Conservation (phyloP, 37 sponge, comb jelly and placozoan species). For the Axinella damicornis region DNA sequence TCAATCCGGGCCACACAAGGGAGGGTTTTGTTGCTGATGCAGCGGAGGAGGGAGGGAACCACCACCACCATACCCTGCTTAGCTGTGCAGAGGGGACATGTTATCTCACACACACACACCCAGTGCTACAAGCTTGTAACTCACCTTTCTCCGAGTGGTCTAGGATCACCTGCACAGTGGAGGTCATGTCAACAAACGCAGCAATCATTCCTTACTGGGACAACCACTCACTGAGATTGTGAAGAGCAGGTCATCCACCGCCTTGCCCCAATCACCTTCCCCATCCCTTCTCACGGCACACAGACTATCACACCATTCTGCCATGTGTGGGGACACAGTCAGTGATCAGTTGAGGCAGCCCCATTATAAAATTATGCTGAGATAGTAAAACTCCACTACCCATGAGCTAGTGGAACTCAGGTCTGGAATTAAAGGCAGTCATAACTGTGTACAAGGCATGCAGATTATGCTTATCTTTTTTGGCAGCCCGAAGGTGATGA, state of each 20-base stretch:
- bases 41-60: conserved; percentile 8
- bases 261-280: conserved; percentile 10
- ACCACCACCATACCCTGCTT: conserved; percentile 24
- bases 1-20: conserved; percentile 33
- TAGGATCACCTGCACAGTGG: background rate
- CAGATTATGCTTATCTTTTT: conserved; percentile 28
- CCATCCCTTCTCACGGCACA: background rate
- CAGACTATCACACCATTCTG: conserved; percentile 1
- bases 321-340: background rate
- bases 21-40: background rate
- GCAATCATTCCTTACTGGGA: too few species aligned
- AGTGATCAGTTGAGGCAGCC: too few species aligned
- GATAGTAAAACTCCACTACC: too few species aligned
- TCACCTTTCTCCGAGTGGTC: conserved; percentile 22
- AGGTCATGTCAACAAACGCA: background rate
- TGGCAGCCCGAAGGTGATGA: conserved; percentile 28
- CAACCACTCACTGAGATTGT: conserved; percentile 30
- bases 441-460: background rate
- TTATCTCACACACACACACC: background rate
- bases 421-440: background rate
- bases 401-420: too few species aligned
- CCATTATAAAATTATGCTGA: too few species aligned
- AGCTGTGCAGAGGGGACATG: background rate
- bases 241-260: conserved; percentile 37
- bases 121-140: background rate